A percentile compares a stretch with the other conserved stretches of the same genome.
phyloP scores from a whole-genome alignment of 2,888 invertebrate genomes.

The Carcina quercana region DNA sequence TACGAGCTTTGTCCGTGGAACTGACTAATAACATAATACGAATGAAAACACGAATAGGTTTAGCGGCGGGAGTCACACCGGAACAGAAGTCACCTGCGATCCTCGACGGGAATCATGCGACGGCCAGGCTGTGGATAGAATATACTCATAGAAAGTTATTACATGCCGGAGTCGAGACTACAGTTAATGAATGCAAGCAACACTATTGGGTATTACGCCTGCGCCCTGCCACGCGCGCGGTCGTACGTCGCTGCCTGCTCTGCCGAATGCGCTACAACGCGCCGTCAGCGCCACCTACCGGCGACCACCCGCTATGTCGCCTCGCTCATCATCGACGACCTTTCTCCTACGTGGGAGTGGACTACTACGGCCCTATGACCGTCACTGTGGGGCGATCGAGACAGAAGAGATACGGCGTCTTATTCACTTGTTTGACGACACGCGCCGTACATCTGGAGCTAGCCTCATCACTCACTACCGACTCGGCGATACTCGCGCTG shows the following conservation, averaged over 20 bases:
- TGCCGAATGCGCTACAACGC: neutral
- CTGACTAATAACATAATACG: slow-evolving; percentile 10
- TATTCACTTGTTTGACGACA: slow-evolving; percentile 3
- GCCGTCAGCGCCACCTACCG: neutral
- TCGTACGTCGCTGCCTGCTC: neutral
- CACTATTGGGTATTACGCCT: slow-evolving; percentile 1
- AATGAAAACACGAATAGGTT: slow-evolving; percentile 13
- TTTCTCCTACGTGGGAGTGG: slow-evolving; percentile 8
- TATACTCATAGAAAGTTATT: neutral
- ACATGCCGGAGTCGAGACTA: slow-evolving; percentile 6
- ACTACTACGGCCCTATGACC: slow-evolving; percentile 11
- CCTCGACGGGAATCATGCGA: slow-evolving; percentile 14
- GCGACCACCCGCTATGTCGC: neutral
- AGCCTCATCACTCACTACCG: slow-evolving; percentile 1
- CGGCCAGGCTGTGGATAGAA: slow-evolving; percentile 11
- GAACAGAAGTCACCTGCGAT: slow-evolving; percentile 10
- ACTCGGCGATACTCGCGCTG: slow-evolving; percentile 7
- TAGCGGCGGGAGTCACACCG: slow-evolving; percentile 3
- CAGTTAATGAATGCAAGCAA: slow-evolving; percentile 5
- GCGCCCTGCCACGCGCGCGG: neutral
- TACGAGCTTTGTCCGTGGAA: slow-evolving; percentile 8
- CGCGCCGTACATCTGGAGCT: slow-evolving; percentile 3
- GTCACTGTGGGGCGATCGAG: slow-evolving; percentile 1
- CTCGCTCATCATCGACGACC: slow-evolving; percentile 1
- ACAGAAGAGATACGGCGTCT: slow-evolving; percentile 1